Evolutionary conservation across 2,888 invertebrate genomes (phyloP), one percentile per base, ranked within the genome.

Genomic region (Cataglyphis altisquamis): DNA sequence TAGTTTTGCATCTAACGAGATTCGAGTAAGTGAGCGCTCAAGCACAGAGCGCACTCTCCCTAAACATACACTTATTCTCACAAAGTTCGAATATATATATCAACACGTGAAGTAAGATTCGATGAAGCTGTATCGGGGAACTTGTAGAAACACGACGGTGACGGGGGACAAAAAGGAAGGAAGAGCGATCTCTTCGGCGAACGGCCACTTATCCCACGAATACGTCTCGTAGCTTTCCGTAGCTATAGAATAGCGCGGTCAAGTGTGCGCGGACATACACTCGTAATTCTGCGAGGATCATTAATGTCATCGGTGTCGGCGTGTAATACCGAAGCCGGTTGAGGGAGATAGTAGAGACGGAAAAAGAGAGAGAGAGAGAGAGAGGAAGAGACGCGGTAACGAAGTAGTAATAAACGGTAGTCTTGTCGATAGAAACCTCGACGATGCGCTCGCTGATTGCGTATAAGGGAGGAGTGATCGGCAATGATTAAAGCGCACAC

Each of bases 101-200:
- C 66, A 9, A 64, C 55, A 64, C 81, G 66, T 62, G 63, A 68
- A 67, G 64, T 32, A 48, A 63, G 60, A 77, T 74, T 85, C 77
- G 84, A 89, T 90, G 86, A 89, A 88, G 90, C 72, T 82, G 86
- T 87, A 84, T 83, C 8, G 55, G 62, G 52, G 21, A 77, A 86
- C 86, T 85, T 81, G 83, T 86, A 86, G 89, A 89, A 90, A 86
- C 12, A 48, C 63, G 64, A n/a, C 52, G 67, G 45, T 15, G 67
- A 52, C 75, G 52, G 36, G 52, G 36, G 15, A 41, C n/a, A 39
- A 64, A 48, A 68, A 70, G 80, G 70, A 63, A 83, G 75, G 63
- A 75, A 39, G 21, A 75, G 45, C 66, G 67, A 74, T 78, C 75
- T 63, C 70, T 62, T 66, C 57, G 77, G 41, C 75, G 77, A 72